These are phyloP conservation scores for Monodelphis domestica DNA, from an alignment of 2,797 vertebrate species.

Conservation along the genomic window DNA sequence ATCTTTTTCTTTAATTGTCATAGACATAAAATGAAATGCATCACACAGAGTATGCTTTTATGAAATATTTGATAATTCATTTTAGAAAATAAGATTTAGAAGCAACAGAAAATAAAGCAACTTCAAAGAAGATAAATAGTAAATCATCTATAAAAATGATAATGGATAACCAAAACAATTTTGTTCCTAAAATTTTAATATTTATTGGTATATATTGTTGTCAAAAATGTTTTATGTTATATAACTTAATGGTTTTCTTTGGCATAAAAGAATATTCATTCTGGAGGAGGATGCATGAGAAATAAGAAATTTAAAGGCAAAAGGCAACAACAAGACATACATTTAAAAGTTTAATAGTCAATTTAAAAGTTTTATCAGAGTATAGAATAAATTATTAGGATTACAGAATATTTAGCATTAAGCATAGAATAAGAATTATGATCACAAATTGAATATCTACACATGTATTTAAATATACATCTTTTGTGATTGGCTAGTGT, in stretches of 20 bases:
- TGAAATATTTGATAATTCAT: neutral
- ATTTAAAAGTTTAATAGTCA: neutral
- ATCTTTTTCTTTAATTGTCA: neutral
- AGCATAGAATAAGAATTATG: neutral
- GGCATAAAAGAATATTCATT: neutral
- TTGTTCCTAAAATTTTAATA: neutral
- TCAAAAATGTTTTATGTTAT: neutral
- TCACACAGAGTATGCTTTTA: neutral
- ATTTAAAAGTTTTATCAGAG: neutral
- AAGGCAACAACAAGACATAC: neutral
- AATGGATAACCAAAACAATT: neutral
- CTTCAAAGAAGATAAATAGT: neutral
- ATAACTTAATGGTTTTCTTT: neutral
- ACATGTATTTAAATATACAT: neutral
- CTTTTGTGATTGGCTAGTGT: neutral
- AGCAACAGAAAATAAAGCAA: neutral
- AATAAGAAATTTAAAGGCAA: neutral
- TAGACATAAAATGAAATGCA: neutral
- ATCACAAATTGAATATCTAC: neutral
- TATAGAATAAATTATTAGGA: neutral
- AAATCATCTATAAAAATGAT: neutral
- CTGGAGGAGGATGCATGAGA: neutral
- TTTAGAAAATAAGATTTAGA: neutral
- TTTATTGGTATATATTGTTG: neutral
- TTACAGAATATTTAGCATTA: neutral